Conservation (phyloP, 2,797 vertebrate species). For the Danio albolineatus region DNA sequence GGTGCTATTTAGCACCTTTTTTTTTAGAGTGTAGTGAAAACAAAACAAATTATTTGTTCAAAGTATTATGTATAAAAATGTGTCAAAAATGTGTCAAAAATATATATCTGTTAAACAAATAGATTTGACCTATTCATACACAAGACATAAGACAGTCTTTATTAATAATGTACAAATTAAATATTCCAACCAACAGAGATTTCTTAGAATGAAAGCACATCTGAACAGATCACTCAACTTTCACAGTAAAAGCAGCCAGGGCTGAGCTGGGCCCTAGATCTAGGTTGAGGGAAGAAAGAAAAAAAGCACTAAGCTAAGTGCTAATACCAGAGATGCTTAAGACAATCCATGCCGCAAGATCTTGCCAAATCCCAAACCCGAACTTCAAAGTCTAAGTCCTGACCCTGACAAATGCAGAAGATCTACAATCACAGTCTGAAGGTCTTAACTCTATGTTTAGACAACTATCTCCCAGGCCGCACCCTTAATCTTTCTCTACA, state of each 20-base stretch:
- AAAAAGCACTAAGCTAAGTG: conserved; percentile 68
- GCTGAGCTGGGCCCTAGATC: conserved; percentile 69
- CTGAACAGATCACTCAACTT: conserved; percentile 72
- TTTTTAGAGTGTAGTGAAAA: too few species aligned
- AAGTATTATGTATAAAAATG: too few species aligned
- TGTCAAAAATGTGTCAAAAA: too few species aligned
- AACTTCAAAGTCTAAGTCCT: conserved; percentile 70
- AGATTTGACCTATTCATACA: background rate
- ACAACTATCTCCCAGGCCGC: conserved; percentile 55
- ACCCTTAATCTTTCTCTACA: conserved; percentile 64
- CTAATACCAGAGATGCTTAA: conserved; percentile 70
- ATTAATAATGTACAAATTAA: background rate
- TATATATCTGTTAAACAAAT: too few species aligned
- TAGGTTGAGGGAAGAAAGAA: conserved; percentile 75
- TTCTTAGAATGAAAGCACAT: conserved; percentile 59
- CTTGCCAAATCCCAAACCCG: conserved; percentile 71
- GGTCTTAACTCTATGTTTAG: conserved; percentile 60
- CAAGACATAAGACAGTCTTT: background rate
- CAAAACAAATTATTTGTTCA: too few species aligned
- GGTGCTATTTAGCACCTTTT: too few species aligned
- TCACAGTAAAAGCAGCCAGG: conserved; percentile 70
- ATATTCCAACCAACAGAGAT: background rate
- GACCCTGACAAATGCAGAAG: conserved; percentile 63
- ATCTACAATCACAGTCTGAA: conserved; percentile 58
- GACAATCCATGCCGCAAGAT: conserved; percentile 72